phyloP scores from a whole-genome alignment of 1,140 invertebrate genomes.

The Araneus ventricosus region DNA sequence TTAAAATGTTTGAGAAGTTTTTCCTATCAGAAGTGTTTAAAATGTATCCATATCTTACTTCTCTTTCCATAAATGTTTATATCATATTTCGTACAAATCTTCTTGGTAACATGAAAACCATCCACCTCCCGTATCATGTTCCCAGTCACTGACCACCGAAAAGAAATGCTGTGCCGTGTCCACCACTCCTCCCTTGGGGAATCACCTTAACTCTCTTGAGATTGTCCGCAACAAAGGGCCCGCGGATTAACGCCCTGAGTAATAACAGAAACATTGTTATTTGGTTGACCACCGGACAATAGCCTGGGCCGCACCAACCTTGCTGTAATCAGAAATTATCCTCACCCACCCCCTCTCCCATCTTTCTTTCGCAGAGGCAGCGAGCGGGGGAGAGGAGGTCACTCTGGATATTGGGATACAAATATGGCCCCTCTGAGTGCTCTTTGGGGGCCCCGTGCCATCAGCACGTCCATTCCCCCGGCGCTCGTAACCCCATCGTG shows the following conservation, averaged over 20 bases:
- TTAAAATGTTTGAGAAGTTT: too few species aligned
- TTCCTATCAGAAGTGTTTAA: too few species aligned
- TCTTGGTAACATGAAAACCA: neutral
- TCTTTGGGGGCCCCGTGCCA: conserved; percentile 56
- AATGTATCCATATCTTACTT: too few species aligned
- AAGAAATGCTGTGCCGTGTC: neutral
- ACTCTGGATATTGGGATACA: conserved; percentile 58
- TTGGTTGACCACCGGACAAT: conserved; percentile 52
- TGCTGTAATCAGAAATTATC: conserved; percentile 67
- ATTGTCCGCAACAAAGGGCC: conserved; percentile 40
- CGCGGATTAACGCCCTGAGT: conserved; percentile 16
- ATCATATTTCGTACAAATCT: neutral
- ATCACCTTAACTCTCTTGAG: conserved; percentile 28
- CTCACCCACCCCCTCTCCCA: neutral
- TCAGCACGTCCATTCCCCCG: conserved; percentile 70
- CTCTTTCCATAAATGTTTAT: neutral
- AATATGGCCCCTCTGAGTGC: conserved; percentile 67
- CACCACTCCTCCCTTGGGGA: neutral
- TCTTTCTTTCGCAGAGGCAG: neutral
- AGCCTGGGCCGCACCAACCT: neutral
- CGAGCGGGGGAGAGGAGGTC: neutral
- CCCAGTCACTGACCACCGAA: neutral
- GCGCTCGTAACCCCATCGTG: conserved; percentile 65
- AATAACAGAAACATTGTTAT: conserved; percentile 50
- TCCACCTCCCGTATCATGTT: neutral